Evolutionary conservation across 2,888 invertebrate genomes (phyloP).

Genomic region (Tigriopus californicus): DNA sequence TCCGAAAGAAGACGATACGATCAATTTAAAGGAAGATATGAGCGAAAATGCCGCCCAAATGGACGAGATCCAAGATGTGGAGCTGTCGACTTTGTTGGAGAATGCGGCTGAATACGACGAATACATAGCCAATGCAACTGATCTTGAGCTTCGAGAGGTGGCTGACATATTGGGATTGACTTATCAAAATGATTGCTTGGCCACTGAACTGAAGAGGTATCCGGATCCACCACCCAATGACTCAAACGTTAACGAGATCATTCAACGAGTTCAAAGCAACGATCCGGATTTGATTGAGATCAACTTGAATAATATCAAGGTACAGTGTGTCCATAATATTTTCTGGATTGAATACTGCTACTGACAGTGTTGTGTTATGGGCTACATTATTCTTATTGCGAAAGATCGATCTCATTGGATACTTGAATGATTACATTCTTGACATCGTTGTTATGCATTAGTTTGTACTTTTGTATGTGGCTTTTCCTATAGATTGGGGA

Average conservation of each 20-base stretch:
- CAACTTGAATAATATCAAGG: constrained; percentile 7
- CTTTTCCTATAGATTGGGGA: no score
- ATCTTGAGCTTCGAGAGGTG: neutral
- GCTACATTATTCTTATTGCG: no score
- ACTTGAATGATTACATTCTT: no score
- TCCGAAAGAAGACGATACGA: neutral
- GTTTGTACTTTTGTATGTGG: no score
- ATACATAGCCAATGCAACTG: no score
- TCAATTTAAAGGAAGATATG: neutral
- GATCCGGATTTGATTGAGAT: neutral
- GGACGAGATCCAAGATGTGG: neutral
- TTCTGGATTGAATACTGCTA: neutral
- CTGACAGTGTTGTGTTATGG: no score
- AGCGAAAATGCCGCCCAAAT: neutral
- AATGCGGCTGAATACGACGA: neutral
- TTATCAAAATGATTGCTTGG: neutral
- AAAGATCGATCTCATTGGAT: no score
- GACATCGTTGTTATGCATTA: no score
- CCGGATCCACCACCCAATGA: neutral
- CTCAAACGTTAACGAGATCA: neutral
- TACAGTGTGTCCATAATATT: no score
- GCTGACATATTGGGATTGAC: neutral
- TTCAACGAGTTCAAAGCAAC: neutral
- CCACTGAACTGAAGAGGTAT: neutral
- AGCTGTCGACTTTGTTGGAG: neutral